A percentile compares a stretch with the other conserved stretches of the same genome.
Conservation (phyloP, 2,888 invertebrate species). For the Agrenia bidenticulata region DNA sequence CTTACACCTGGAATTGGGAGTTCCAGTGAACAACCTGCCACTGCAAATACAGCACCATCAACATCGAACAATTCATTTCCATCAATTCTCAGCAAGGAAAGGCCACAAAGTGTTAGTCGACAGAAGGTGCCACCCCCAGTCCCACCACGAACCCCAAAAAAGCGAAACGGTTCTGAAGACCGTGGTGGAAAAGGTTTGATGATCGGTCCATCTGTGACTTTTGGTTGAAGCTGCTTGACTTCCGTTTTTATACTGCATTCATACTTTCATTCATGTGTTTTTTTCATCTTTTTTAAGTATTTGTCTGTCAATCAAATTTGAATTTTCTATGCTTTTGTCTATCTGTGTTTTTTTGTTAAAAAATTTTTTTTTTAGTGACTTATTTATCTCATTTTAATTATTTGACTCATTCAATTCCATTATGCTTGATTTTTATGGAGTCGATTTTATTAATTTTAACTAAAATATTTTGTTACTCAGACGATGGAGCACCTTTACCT, state of each 20-base stretch:
- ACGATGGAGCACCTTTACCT: conserved; percentile 30
- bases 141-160: conserved; percentile 66
- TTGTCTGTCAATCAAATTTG: no score
- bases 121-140: conserved; percentile 76
- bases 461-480: conserved; percentile 14
- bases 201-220: neutral
- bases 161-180: conserved; percentile 29
- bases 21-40: neutral
- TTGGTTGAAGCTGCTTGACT: no score
- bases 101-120: conserved; percentile 60
- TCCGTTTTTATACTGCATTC: no score
- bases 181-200: conserved; percentile 17
- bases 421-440: no score
- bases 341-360: neutral
- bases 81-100: conserved; percentile 66
- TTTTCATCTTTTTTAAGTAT: no score
- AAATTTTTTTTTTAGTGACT: neutral
- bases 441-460: no score
- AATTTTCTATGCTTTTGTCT: no score
- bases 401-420: no score
- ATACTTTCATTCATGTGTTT: neutral
- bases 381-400: neutral
- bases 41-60: conserved; percentile 35
- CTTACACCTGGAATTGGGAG: neutral
- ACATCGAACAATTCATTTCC: conserved; percentile 61